These are phyloP conservation scores for Caenorhabditis imperialis DNA, from an alignment of 2,888 invertebrate genomes.

Conservation along the genomic window DNA sequence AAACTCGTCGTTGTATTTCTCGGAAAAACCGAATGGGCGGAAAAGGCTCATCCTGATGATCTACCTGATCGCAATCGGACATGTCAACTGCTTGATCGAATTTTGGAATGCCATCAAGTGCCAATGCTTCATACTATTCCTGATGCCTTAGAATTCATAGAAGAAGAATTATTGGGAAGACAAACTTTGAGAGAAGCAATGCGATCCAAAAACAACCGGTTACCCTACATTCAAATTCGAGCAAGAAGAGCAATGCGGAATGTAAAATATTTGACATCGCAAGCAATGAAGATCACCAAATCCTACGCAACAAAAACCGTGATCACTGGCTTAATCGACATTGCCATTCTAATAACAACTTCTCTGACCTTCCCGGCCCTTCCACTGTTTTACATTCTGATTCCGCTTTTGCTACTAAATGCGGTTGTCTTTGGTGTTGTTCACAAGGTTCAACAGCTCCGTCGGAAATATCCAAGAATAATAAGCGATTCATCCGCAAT, in stretches of 20 bases:
- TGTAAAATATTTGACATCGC: constrained; percentile 33
- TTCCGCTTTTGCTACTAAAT: constrained; percentile 72
- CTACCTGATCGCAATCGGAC: constrained; percentile 75
- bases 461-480: constrained; percentile 49
- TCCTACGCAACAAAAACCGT: constrained; percentile 52
- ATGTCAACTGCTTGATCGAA: constrained; percentile 74
- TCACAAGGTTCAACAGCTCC: constrained; percentile 44
- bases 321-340: constrained; percentile 56
- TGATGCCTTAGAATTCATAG: constrained; percentile 75
- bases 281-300: constrained; percentile 31
- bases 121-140: constrained; percentile 68
- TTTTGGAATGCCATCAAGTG: constrained; percentile 71
- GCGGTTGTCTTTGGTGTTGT: constrained; percentile 63
- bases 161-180: constrained; percentile 74
- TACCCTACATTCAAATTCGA: constrained; percentile 73
- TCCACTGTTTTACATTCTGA: constrained; percentile 67
- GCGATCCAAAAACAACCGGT: constrained; percentile 66
- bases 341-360: constrained; percentile 57
- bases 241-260: constrained; percentile 55
- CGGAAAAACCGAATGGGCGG: constrained; percentile 74
- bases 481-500: constrained; percentile 50
- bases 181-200: constrained; percentile 69
- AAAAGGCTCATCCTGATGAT: constrained; percentile 75
- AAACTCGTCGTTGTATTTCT: constrained; percentile 65
- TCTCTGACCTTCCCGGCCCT: constrained; percentile 65